A percentile compares a stretch with the other conserved stretches of the same genome.
Conservation (phyloP, 2,113 vertebrate species). For the Neolamprologus cancellatus region DNA sequence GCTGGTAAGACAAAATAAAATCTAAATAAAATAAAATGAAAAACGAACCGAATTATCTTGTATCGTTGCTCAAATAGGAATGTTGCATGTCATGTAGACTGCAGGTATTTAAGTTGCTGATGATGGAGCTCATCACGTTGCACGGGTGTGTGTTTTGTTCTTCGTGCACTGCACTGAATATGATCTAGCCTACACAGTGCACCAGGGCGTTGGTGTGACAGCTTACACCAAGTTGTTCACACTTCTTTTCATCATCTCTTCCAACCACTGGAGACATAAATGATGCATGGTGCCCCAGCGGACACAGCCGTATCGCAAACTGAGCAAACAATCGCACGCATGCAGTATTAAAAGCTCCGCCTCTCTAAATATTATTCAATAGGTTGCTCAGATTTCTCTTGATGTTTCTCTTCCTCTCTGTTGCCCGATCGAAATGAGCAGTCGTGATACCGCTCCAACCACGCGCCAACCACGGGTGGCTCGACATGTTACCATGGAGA, state of each 20-base stretch:
- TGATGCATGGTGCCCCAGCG: constrained; percentile 9
- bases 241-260: constrained; percentile 8
- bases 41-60: background rate
- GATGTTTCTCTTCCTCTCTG: constrained; percentile 19
- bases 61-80: background rate
- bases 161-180: background rate
- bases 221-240: constrained; percentile 16
- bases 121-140: background rate
- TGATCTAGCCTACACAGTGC: background rate
- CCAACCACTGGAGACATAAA: constrained; percentile 10
- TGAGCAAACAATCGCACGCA: constrained; percentile 42
- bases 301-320: constrained; percentile 37
- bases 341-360: constrained; percentile 31
- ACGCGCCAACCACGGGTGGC: constrained; percentile 46
- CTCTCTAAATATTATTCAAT: constrained; percentile 59
- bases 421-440: constrained; percentile 33
- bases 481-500: constrained; percentile 64
- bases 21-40: background rate
- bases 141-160: background rate
- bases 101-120: background rate
- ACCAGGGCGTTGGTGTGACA: constrained; percentile 10
- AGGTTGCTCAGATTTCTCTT: constrained; percentile 3
- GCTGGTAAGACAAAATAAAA: background rate
- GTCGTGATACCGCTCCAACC: constrained; percentile 32
- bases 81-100: background rate